Conservation (phyloP, 1,140 invertebrate genomes). For the Gerris buenoi region DNA sequence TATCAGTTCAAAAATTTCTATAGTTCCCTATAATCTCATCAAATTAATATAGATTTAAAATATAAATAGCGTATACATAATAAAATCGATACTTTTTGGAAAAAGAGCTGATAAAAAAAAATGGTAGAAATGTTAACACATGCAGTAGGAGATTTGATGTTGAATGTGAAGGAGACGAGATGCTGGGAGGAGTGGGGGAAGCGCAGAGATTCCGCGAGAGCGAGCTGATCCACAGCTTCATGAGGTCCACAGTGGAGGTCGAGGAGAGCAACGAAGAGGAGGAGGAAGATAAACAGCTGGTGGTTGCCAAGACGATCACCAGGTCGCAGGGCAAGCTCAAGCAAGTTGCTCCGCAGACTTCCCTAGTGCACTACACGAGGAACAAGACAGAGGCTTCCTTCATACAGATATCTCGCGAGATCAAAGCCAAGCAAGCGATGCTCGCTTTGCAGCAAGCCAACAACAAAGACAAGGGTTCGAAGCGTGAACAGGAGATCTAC, state of each 20-base stretch:
- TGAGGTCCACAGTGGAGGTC: neutral
- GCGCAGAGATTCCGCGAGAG: neutral
- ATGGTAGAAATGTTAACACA: no score
- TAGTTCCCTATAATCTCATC: no score
- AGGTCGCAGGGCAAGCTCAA: neutral
- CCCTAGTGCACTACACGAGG: neutral
- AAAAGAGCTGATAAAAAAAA: no score
- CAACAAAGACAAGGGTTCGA: neutral
- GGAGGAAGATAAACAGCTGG: neutral
- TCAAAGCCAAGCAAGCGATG: neutral
- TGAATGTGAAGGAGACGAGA: neutral
- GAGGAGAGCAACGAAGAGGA: neutral
- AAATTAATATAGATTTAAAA: no score
- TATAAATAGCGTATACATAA: no score
- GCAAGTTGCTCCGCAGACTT: neutral
- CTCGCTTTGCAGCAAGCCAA: neutral
- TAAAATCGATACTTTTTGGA: no score
- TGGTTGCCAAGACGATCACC: neutral
- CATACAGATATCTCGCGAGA: neutral
- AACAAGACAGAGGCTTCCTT: neutral
- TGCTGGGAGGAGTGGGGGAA: neutral
- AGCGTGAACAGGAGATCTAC: conserved; percentile 45
- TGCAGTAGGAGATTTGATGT: no score
- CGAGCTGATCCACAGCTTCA: neutral
- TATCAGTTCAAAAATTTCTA: no score